phyloP scores from a whole-genome alignment of 2,888 invertebrate genomes.

The Macrophya alboannulata region DNA sequence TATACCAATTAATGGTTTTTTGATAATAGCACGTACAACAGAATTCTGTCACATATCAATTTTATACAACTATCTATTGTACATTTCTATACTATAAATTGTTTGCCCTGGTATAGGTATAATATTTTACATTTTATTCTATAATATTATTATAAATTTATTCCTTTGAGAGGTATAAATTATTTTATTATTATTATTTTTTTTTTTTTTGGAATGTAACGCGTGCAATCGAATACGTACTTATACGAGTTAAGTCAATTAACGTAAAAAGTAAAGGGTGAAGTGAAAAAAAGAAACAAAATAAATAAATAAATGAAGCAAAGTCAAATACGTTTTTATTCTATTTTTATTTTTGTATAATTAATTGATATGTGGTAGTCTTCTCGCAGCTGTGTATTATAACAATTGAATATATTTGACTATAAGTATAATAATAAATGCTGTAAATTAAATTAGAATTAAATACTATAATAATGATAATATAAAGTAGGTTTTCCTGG shows the following conservation, averaged over 20 bases:
- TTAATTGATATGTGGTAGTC: constrained; percentile 20
- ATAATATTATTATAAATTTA: not conserved
- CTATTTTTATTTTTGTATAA: not conserved
- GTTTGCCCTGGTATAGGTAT: not conserved
- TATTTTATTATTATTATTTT: not conserved
- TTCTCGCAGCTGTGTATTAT: constrained; percentile 35
- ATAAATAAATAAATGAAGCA: not conserved
- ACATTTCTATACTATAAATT: constrained; percentile 2
- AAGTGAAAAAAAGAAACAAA: not conserved
- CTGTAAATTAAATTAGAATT: constrained; percentile 52
- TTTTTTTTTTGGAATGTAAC: not conserved
- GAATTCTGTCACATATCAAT: constrained; percentile 23
- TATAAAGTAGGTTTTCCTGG: constrained; percentile 39
- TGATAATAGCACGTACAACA: constrained; percentile 25
- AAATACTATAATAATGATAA: constrained; percentile 16
- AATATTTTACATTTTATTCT: not conserved
- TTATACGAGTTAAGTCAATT: constrained; percentile 24
- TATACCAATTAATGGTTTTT: constrained; percentile 25
- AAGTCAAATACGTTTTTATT: not conserved
- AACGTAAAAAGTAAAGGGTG: not conserved
- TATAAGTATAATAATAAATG: constrained; percentile 44
- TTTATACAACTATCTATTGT: not conserved
- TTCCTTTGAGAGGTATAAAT: not conserved
- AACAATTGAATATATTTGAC: constrained; percentile 33
- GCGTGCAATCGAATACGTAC: constrained; percentile 41